Conservation (phyloP, 2,797 vertebrate genomes). For the Urocyon cinereoargenteus region DNA sequence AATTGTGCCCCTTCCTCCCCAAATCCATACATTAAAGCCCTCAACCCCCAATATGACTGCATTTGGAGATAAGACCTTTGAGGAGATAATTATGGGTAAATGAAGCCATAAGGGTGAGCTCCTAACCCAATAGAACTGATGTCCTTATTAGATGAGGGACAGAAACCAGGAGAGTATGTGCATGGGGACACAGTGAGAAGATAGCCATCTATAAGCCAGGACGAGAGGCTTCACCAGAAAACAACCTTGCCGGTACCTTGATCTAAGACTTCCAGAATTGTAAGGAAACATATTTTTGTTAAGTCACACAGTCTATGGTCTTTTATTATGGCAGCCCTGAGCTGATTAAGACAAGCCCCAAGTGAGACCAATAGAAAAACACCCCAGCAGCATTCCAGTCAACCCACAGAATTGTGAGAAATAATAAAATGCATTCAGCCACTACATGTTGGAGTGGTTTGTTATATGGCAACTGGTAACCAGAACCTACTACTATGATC, state of each 20-base stretch:
- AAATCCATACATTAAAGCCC: neutral
- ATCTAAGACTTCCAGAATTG: neutral
- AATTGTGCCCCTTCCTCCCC: too few species aligned
- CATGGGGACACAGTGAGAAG: neutral
- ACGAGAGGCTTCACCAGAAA: neutral
- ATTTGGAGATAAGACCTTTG: neutral
- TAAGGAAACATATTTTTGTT: neutral
- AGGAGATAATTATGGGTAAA: neutral
- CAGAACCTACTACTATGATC: neutral
- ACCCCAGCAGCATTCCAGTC: neutral
- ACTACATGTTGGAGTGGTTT: neutral
- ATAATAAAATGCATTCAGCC: neutral
- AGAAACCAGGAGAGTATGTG: neutral
- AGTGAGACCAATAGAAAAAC: neutral
- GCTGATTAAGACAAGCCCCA: neutral
- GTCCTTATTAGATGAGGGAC: neutral
- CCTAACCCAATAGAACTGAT: neutral
- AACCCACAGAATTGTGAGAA: neutral
- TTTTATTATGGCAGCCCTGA: neutral
- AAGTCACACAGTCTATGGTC: neutral
- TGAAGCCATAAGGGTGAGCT: neutral
- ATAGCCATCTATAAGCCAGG: too few species aligned
- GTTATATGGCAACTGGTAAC: neutral
- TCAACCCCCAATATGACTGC: neutral
- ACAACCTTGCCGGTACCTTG: neutral